These are phyloP conservation scores for Rhopilema esculentum DNA, from an alignment of 30 jellyfish, hydroid and myxozoan genomes.

Conservation along the genomic window DNA sequence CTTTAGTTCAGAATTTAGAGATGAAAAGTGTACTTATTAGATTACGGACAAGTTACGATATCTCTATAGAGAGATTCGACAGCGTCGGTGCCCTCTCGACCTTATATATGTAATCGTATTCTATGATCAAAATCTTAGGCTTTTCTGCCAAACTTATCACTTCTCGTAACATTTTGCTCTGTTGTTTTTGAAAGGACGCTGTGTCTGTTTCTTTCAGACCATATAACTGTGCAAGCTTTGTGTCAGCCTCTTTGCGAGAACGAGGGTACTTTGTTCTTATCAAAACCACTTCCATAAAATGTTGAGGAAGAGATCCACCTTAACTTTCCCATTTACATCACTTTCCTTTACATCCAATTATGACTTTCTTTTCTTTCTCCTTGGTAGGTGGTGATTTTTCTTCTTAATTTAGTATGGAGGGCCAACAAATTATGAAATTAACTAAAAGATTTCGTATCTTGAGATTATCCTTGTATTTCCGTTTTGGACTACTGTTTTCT, in stretches of 20 bases:
- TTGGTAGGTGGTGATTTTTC: neutral
- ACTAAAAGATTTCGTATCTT: too few species aligned
- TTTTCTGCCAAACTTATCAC: neutral
- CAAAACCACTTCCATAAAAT: too few species aligned
- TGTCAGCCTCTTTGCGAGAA: too few species aligned
- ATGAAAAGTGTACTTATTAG: constrained; percentile 12
- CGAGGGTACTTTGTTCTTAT: neutral
- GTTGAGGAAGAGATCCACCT: too few species aligned
- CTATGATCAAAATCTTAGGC: neutral
- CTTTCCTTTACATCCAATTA: neutral
- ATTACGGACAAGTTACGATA: neutral
- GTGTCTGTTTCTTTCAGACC: too few species aligned
- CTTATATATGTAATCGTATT: neutral
- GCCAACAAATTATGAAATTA: neutral
- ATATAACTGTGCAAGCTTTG: neutral
- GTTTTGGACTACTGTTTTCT: neutral
- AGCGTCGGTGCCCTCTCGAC: neutral
- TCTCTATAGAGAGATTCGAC: neutral
- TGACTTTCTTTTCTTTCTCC: neutral
- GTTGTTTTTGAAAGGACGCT: too few species aligned
- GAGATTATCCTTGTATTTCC: neutral
- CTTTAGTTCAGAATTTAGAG: neutral
- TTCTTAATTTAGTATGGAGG: too few species aligned
- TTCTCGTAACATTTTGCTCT: neutral
- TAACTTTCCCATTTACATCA: too few species aligned